Evolutionary conservation across 1,140 invertebrate genomes (phyloP).

Genomic region (Euwallacea similis): DNA sequence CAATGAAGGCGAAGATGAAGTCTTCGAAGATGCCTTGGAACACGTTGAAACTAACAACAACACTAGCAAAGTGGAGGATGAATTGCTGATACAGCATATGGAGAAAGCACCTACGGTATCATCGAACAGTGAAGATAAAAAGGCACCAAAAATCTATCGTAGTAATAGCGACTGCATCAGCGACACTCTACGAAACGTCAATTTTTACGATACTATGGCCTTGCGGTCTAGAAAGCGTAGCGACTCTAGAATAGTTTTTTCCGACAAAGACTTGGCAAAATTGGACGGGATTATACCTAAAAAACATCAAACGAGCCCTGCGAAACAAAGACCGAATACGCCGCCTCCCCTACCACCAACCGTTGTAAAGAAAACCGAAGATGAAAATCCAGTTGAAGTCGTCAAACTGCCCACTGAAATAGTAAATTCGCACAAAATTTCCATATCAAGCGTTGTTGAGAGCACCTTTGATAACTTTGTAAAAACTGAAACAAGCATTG

Average conservation of each 20-base stretch:
- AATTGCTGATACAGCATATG: not conserved
- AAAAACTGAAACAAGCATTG: not conserved
- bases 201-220: constrained; percentile 76
- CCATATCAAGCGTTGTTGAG: not conserved
- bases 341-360: constrained; percentile 50
- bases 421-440: not conserved
- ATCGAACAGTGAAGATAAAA: not conserved
- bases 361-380: not conserved
- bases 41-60: constrained; percentile 10
- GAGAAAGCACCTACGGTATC: not conserved
- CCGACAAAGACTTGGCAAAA: constrained; percentile 53
- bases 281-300: constrained; percentile 55
- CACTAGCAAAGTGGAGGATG: not conserved
- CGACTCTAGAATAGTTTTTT: constrained; percentile 56
- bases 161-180: constrained; percentile 58
- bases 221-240: constrained; percentile 66
- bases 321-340: constrained; percentile 46
- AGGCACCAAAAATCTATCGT: constrained; percentile 49
- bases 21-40: constrained; percentile 35
- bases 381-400: not conserved
- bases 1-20: constrained; percentile 29
- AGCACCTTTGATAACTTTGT: not conserved
- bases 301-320: constrained; percentile 48
- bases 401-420: not conserved
- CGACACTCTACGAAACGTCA: constrained; percentile 51